Evolutionary conservation across 2,113 vertebrate genomes (phyloP).

Genomic region (Prunella fulvescens): DNA sequence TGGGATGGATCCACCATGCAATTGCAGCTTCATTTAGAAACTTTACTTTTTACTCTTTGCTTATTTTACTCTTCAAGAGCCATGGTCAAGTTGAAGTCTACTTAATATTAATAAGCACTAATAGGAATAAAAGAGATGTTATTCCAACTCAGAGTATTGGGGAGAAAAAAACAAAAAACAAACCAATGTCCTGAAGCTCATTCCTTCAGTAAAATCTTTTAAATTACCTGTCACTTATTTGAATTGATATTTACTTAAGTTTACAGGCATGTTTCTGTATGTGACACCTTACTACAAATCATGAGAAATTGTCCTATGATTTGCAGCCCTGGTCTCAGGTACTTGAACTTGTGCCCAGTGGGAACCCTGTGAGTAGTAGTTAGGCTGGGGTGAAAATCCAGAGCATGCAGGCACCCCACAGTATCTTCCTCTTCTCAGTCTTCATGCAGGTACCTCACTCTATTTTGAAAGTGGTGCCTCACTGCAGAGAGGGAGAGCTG

Average conservation of each 20-base stretch:
- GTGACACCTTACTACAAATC: neutral
- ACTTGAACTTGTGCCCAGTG: neutral
- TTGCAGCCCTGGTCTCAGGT: neutral
- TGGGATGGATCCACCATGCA: neutral
- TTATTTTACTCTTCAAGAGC: neutral
- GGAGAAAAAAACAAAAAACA: accelerated
- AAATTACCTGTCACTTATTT: neutral
- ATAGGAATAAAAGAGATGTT: neutral
- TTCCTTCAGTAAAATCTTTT: neutral
- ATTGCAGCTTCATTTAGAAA: neutral
- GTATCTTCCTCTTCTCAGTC: neutral
- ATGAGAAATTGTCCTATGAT: accelerated
- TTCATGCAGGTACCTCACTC: neutral
- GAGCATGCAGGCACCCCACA: neutral
- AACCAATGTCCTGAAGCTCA: neutral
- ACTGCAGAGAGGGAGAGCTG: neutral
- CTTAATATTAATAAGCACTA: neutral
- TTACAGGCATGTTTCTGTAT: neutral
- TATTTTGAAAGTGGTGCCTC: neutral
- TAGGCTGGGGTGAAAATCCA: neutral
- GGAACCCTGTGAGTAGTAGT: neutral
- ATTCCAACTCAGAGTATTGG: neutral
- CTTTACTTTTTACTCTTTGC: neutral
- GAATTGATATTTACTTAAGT: neutral
- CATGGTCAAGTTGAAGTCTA: neutral